Percentiles rank a stretch among this genome's conserved stretches.
phyloP scores from a whole-genome alignment of 2,113 vertebrate species.

The Rhipidura dahli region DNA sequence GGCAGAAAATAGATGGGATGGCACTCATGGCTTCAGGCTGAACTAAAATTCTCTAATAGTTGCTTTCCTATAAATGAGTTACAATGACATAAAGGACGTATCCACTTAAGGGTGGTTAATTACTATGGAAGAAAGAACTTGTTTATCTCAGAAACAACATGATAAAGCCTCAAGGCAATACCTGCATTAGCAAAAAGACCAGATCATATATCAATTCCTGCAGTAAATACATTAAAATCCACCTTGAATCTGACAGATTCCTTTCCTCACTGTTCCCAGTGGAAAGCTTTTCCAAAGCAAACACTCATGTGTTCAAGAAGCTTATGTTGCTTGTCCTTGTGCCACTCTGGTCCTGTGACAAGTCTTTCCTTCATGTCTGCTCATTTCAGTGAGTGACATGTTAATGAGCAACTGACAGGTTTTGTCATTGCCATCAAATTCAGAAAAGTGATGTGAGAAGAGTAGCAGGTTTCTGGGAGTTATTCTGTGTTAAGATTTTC shows the following conservation, averaged over 20 bases:
- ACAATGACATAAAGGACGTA: background rate
- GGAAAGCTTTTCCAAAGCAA: background rate
- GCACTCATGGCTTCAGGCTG: background rate
- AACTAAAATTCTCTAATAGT: slow-evolving; percentile 5
- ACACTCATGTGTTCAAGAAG: background rate
- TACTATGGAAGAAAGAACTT: background rate
- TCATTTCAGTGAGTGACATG: background rate
- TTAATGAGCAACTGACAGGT: background rate
- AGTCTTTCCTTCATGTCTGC: background rate
- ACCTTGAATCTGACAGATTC: background rate
- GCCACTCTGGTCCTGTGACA: background rate
- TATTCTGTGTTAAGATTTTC: background rate
- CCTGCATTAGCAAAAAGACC: background rate
- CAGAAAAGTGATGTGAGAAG: background rate
- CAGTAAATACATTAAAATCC: background rate
- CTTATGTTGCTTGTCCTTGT: background rate
- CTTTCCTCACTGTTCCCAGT: background rate
- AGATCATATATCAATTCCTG: background rate
- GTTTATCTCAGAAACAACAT: background rate
- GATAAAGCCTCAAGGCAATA: background rate
- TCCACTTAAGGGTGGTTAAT: slow-evolving; percentile 13
- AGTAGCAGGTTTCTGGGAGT: background rate
- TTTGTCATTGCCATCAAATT: background rate
- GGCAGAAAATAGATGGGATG: slow-evolving; percentile 9
- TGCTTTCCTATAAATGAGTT: background rate